A percentile compares a stretch with the other conserved stretches of the same genome.
Evolutionary conservation across 1,140 invertebrate species (phyloP).

Genomic region (Venturia canescens): DNA sequence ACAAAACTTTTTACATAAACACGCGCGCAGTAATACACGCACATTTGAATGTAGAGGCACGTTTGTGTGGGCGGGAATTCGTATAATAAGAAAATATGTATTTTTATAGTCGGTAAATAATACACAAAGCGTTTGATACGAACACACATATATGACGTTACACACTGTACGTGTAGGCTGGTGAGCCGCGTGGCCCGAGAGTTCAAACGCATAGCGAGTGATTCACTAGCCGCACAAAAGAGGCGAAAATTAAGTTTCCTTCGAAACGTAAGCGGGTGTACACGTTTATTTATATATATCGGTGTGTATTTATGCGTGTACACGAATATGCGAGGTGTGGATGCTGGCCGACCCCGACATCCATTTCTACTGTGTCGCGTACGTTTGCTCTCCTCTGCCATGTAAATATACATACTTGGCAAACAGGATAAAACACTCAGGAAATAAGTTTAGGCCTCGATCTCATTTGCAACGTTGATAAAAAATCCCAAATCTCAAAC

Average conservation of each 20-base stretch:
- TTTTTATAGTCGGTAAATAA: not conserved
- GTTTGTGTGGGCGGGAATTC: not conserved
- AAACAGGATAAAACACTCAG: not conserved
- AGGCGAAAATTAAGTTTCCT: constrained; percentile 45
- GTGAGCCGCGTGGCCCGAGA: constrained; percentile 18
- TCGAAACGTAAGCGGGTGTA: constrained; percentile 9
- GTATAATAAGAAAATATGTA: not conserved
- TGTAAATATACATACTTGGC: constrained; percentile 13
- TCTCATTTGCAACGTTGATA: constrained; percentile 10
- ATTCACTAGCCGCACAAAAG: constrained; percentile 44
- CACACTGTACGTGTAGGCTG: constrained; percentile 20
- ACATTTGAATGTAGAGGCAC: not conserved
- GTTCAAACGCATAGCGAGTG: constrained; percentile 20
- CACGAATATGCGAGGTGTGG: constrained; percentile 6
- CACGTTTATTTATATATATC: not conserved
- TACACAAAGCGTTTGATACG: no score
- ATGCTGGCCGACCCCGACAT: constrained; percentile 41
- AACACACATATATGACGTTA: constrained; percentile 8
- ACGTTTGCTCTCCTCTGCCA: not conserved
- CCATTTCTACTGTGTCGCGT: constrained; percentile 31
- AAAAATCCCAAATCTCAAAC: not conserved
- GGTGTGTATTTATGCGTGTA: not conserved
- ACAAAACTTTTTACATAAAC: no score
- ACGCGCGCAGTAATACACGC: no score
- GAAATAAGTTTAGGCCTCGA: constrained; percentile 15